Base-by-base conservation (phyloP, 2,797 vertebrate species). In the Acanthurus tractus region DNA sequence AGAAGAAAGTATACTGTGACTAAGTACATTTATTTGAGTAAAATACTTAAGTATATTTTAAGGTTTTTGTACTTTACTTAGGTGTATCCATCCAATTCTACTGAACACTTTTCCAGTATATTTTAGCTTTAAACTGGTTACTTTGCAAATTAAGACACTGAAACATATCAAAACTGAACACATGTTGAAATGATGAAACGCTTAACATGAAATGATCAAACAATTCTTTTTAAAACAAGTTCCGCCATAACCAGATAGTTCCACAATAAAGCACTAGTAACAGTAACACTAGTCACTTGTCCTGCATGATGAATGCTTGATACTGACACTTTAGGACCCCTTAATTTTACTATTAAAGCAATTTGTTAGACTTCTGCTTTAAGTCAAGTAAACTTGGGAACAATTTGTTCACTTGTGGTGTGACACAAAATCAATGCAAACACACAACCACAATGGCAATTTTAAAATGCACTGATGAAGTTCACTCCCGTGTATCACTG, bases 381-480 rank as follows among this genome's bases (percentile, higher is more conserved):
- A 34, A 34, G 29, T 34, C 29, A 34, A 6, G 29, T 34, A 0
- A 29, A 29, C 29, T 4, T 29, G 29, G 29, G 29, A 4, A 29
- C 2, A 34, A 34, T 7, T 34, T 34, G 29, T 34, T 34, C 45
- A 70, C 12, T 48, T 18, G 6, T 38, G 29, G 54, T 44, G 25
- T 17, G n/a, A 54, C 11, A 52, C 25, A 44, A 52, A 23, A 63
- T 23, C 36, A 63, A 49, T 8, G 10, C 15, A 70, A 66, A 57
- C 18, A 65, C 40, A 54, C 8, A 42, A 58, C 53, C 22, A 57
- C 29, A 54, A 49, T 40, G 14, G 9, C 44, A 42, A 8, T 63
- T 34, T 70, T 20, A 46, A 54, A 17, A 25, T 50, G 38, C 17
- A 11, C 2, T 20, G 13, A 38, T 50, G 1, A 20, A 54, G 52